phyloP scores from a whole-genome alignment of 2,113 vertebrate species.

The Delphinapterus leucas region DNA sequence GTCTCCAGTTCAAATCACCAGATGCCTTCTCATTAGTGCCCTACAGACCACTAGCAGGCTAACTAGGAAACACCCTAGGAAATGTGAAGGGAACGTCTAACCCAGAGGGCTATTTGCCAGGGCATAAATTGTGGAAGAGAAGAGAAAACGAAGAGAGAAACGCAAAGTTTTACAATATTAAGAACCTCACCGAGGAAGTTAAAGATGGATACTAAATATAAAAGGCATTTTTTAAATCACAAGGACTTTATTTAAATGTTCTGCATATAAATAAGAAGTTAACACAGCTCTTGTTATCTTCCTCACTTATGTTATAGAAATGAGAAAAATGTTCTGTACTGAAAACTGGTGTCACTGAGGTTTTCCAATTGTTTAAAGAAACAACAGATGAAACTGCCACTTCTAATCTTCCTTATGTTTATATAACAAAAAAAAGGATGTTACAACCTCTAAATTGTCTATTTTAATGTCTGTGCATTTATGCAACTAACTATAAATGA shows the following conservation, averaged over 20 bases:
- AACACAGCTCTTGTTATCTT: neutral
- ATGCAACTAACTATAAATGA: neutral
- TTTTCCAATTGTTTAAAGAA: constrained; percentile 32
- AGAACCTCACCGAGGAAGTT: neutral
- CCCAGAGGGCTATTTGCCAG: neutral
- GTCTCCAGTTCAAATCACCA: neutral
- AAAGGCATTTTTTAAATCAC: neutral
- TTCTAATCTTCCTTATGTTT: constrained; percentile 19
- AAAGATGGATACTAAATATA: neutral
- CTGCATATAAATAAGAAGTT: neutral
- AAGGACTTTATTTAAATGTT: neutral
- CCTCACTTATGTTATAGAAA: neutral
- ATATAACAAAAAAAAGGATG: neutral
- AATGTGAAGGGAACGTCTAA: neutral
- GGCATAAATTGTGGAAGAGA: neutral
- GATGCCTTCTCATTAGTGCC: neutral
- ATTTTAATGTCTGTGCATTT: constrained; percentile 26
- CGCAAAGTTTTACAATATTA: neutral
- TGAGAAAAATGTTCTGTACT: neutral
- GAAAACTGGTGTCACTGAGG: neutral
- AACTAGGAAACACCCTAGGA: neutral
- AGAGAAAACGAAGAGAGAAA: neutral
- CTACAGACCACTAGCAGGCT: neutral
- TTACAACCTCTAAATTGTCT: neutral
- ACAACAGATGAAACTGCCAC: neutral